Evolutionary conservation across 30 jellyfish, hydroid and myxozoan species (phyloP), one percentile per base, ranked within the genome.

Genomic region (Rhopilema esculentum): DNA sequence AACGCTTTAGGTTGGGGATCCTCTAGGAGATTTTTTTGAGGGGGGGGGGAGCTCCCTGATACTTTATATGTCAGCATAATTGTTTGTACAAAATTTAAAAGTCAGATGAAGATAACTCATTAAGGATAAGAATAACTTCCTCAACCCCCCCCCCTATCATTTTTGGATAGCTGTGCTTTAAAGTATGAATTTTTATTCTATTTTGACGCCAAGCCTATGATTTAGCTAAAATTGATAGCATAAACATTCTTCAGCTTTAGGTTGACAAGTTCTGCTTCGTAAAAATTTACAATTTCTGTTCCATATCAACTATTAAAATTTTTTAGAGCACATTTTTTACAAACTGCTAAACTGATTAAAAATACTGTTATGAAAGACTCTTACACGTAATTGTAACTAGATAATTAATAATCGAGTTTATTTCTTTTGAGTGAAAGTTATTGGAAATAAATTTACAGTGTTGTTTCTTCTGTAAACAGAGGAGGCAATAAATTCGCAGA

Each of bases 401-500:
- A 22, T 1, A 66, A 27, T 22, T 18, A 66, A 66, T 66, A 12
- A 16, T 8, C 27, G 32, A 66, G 18, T 0, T 4, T 12, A 19
- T 22, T 8, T 20, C 29, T 22, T 30, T 22, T 16, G 29, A 22
- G 15, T 66, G 29, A 30, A 30, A 27, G 32, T 1, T 22, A 27
- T 16, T 21, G 22, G 22, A 22, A 30, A 66, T 22, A 22, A 66
- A 20, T 12, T 66, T 30, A 66, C 32, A 66, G 29, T 66, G 49
- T 22, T 27, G 29, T 30, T 22, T 27, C 24, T 22, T 79, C 80
- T 21, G 65, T 27, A 19, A 66, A 28, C 19, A 65, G 69, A 40
- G 91, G 71, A 18, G 83, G 83, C 21, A 81, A 81, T n/a, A 31
- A 81, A 25, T 65, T 81, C 18, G 91, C 40, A 66, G 57, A 63